Evolutionary conservation across 1,140 invertebrate genomes (phyloP).

Genomic region (Littorina saxatilis): DNA sequence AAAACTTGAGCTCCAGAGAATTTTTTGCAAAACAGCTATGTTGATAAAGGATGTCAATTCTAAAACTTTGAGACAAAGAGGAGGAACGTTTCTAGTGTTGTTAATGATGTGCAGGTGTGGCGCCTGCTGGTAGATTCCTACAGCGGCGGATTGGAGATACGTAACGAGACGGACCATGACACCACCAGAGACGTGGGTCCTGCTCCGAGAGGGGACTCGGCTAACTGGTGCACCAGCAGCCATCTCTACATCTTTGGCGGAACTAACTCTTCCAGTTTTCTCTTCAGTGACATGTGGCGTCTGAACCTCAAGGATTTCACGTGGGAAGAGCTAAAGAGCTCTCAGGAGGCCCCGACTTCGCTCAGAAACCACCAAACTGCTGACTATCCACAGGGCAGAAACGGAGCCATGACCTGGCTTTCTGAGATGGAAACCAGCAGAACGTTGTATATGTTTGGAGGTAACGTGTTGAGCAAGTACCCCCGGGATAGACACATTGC

Average conservation of each 20-base stretch:
- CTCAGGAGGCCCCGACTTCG: conserved; percentile 31
- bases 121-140: conserved; percentile 23
- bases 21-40: too few relatives aligned
- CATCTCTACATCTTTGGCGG: conserved; percentile 58
- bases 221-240: conserved; percentile 53
- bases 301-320: conserved; percentile 47
- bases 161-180: not conserved
- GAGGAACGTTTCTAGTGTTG: too few relatives aligned
- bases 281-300: conserved; percentile 56
- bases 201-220: conserved; percentile 43
- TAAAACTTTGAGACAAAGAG: too few relatives aligned
- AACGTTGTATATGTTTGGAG: conserved; percentile 58
- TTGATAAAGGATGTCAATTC: too few relatives aligned
- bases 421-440: not conserved
- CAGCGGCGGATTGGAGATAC: not conserved
- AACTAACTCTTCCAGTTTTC: conserved; percentile 40
- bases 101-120: too few relatives aligned
- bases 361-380: conserved; percentile 34
- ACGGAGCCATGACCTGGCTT: conserved; percentile 56
- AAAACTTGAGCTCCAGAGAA: too few relatives aligned
- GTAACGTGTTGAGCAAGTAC: conserved; percentile 48
- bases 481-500: conserved; percentile 40
- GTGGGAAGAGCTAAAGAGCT: conserved; percentile 46
- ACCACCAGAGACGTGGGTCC: conserved; percentile 25
- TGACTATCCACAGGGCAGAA: conserved; percentile 51